Evolutionary conservation across 2,888 invertebrate genomes (phyloP), one percentile per base, ranked within the genome.

Genomic region (Siphonodentalium dalli): DNA sequence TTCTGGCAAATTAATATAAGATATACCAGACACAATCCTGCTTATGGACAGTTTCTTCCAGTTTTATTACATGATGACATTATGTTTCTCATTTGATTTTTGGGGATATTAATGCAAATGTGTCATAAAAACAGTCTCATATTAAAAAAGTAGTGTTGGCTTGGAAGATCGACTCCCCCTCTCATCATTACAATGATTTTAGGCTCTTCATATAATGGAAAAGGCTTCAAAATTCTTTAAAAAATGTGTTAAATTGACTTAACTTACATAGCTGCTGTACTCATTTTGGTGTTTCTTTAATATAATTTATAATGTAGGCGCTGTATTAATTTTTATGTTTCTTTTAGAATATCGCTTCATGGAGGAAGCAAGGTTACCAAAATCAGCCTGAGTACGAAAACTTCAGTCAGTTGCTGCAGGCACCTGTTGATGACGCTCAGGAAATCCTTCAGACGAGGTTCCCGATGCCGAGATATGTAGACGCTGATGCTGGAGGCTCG

Each of bases 41-140:
- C 87, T 99, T 48, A 97, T 99, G 97, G 99, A 99, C 83, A 98
- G 99, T 0, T 99, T 99, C 86, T 99, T 99, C 88, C 99, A 99
- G 84, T 95, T 99, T 76, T n/a, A n/a, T n/a, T n/a, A n/a, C n/a
- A n/a, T n/a, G n/a, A n/a, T n/a, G n/a, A n/a, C n/a, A n/a, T n/a
- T n/a, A n/a, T n/a, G n/a, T n/a, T n/a, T n/a, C n/a, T n/a, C n/a
- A n/a, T n/a, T n/a, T n/a, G n/a, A n/a, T n/a, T n/a, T n/a, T n/a
- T n/a, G n/a, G n/a, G n/a, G n/a, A n/a, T n/a, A n/a, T n/a, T n/a
- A n/a, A n/a, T n/a, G n/a, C n/a, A n/a, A n/a, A n/a, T n/a, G n/a
- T n/a, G n/a, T n/a, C n/a, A n/a, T n/a, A n/a, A n/a, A n/a, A n/a
- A n/a, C n/a, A n/a, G n/a, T n/a, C n/a, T n/a, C n/a, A n/a, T n/a